Evolutionary conservation across 2,888 invertebrate genomes (phyloP), one percentile per base, ranked within the genome.

Genomic region (Heteromurus nitidus): DNA sequence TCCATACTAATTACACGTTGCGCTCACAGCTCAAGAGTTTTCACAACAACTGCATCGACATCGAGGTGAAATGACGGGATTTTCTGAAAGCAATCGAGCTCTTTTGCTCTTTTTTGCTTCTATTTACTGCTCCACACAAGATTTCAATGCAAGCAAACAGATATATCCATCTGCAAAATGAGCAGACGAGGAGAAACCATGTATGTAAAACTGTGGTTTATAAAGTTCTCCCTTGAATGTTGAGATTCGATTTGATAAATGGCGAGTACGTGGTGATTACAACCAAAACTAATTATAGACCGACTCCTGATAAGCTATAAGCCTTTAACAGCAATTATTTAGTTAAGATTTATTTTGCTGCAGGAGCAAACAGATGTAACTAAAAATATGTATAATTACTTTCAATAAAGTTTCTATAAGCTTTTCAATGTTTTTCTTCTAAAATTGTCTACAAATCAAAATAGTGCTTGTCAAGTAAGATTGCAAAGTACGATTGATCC

Each of bases 181-280:
- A n/a, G n/a, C n/a, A n/a, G n/a, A n/a, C n/a, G n/a, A n/a, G n/a
- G n/a, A n/a, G n/a, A n/a, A n/a, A n/a, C n/a, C n/a, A n/a, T n/a
- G n/a, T n/a, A n/a, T n/a, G n/a, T n/a, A n/a, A n/a, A n/a, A n/a
- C n/a, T n/a, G n/a, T n/a, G n/a, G n/a, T n/a, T n/a, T n/a, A n/a
- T n/a, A n/a, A n/a, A n/a, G n/a, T n/a, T n/a, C n/a, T n/a, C n/a
- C n/a, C n/a, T n/a, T n/a, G n/a, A n/a, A n/a, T n/a, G n/a, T n/a
- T n/a, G n/a, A n/a, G n/a, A n/a, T n/a, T n/a, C n/a, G n/a, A n/a
- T n/a, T n/a, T n/a, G n/a, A n/a, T n/a, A n/a, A n/a, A n/a, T n/a
- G n/a, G n/a, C n/a, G 60, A 65, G 53, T 79, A 70, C 50, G 70
- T 79, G 70, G 79, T 70, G 79, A 79, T 79, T 79, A 79, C 50